Evolutionary conservation across 2,113 vertebrate species (phyloP), one percentile per base, ranked within the genome.

Genomic region (Sus scrofa): DNA sequence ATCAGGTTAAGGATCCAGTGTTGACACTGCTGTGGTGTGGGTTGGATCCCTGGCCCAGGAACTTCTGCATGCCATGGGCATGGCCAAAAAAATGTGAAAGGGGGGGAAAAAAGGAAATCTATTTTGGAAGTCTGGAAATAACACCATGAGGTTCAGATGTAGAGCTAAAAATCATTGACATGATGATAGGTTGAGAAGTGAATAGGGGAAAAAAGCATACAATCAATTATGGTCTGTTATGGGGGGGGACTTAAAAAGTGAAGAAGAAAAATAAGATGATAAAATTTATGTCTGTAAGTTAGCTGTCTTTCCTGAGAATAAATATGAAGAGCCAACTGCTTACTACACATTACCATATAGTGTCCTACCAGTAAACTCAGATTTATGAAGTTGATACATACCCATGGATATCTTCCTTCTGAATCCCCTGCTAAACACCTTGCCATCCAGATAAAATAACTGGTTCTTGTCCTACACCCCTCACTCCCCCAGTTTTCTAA

Each of bases 361-460:
- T 68, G 12, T 84, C 70, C 26, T 77, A n/a, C 2, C 37, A 24
- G 68, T 62, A 77, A 83, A 60, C 58, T 75, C 14, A 75, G 60
- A 77, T 68, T 87, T 60, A 68, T 91, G 54, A 75, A 87, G n/a
- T 77, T 87, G 9, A 78, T 13, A 56, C 18, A 89, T 11, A 34
- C 6, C 1, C 32, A 62, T 34, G 22, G 22, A 34, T 65, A 26
- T 60, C 50, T 39, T 86, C 74, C 11, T 74, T 19, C 67, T 62
- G 6, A 94, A 94, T 86, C 82, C 52, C 37, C 62, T 91, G 44
- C 68, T 71, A 34, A 88, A 83, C 22, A 84, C 63, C 39, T 88
- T 83, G 52, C 37, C 26, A 12, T 84, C 63, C 60, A 87, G 50
- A 81, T 79, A 58, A 90, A 86, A 94, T 60, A 58, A 78, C 54